phyloP scores from a whole-genome alignment of 2,797 vertebrate genomes.

The Manis pentadactyla region DNA sequence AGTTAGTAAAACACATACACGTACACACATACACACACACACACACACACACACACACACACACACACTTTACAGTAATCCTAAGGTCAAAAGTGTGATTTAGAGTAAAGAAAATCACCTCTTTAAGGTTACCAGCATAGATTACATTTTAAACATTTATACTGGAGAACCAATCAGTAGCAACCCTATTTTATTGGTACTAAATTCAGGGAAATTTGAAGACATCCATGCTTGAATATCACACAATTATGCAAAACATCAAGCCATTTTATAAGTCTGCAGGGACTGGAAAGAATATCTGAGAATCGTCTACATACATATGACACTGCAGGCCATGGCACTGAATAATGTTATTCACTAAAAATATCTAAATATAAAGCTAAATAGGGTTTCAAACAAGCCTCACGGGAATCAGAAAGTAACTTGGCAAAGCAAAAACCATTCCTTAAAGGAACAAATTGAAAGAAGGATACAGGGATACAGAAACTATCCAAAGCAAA shows the following conservation, averaged over 20 bases:
- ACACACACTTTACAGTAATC: not conserved
- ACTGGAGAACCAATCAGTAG: slow-evolving; percentile 78
- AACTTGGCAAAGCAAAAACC: slow-evolving; percentile 60
- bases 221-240: slow-evolving; percentile 81
- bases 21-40: not conserved
- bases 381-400: slow-evolving; percentile 75
- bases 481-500: slow-evolving; percentile 55
- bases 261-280: slow-evolving; percentile 75
- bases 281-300: slow-evolving; percentile 77
- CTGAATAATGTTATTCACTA: slow-evolving; percentile 78
- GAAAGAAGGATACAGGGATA: slow-evolving; percentile 68
- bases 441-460: slow-evolving; percentile 64
- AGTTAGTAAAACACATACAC: slow-evolving; percentile 39
- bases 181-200: slow-evolving; percentile 81
- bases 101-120: slow-evolving; percentile 64
- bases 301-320: slow-evolving; percentile 69
- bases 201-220: slow-evolving; percentile 84
- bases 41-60: not conserved
- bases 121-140: slow-evolving; percentile 65
- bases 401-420: slow-evolving; percentile 56
- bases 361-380: slow-evolving; percentile 79
- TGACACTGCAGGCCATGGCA: slow-evolving; percentile 71
- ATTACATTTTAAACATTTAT: slow-evolving; percentile 76
- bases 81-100: slow-evolving; percentile 72
- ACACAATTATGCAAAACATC: slow-evolving; percentile 84